A percentile compares a stretch with the other conserved stretches of the same genome.
Conservation (phyloP, 2,113 vertebrate species). For the Poeciliopsis retropinna region DNA sequence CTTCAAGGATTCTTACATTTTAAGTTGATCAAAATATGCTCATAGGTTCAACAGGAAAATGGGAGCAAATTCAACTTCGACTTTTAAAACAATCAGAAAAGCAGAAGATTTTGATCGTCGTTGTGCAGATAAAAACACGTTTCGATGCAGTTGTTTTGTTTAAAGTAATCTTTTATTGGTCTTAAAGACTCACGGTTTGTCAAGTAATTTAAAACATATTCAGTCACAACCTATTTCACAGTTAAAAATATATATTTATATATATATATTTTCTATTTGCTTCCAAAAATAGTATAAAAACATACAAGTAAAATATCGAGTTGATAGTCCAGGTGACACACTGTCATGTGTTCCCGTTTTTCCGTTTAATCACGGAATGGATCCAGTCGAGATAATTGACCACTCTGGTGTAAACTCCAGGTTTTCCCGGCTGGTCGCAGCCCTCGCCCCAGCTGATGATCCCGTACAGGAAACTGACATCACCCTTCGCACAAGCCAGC, state of each 20-base stretch:
- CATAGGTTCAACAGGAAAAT: not conserved
- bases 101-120: not conserved
- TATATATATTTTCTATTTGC: slow-evolving; percentile 14
- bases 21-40: not conserved
- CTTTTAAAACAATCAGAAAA: not conserved
- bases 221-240: slow-evolving; percentile 68
- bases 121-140: not conserved
- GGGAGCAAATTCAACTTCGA: not conserved
- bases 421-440: slow-evolving; percentile 84
- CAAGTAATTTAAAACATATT: slow-evolving; percentile 58
- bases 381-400: slow-evolving; percentile 91
- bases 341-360: slow-evolving; percentile 40
- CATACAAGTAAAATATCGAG: slow-evolving; percentile 20
- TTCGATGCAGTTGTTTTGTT: not conserved
- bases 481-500: slow-evolving; percentile 82
- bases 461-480: slow-evolving; percentile 88
- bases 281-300: slow-evolving; percentile 33
- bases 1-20: not conserved
- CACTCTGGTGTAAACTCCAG: slow-evolving; percentile 92
- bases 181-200: slow-evolving; percentile 13
- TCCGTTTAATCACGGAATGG: slow-evolving; percentile 77
- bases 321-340: slow-evolving; percentile 2
- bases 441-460: slow-evolving; percentile 95
- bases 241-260: slow-evolving; percentile 42
- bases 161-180: not conserved